A percentile compares a stretch with the other conserved stretches of the same genome.
phyloP scores from a whole-genome alignment of 2,797 vertebrate species.

The Saxicola maurus region DNA sequence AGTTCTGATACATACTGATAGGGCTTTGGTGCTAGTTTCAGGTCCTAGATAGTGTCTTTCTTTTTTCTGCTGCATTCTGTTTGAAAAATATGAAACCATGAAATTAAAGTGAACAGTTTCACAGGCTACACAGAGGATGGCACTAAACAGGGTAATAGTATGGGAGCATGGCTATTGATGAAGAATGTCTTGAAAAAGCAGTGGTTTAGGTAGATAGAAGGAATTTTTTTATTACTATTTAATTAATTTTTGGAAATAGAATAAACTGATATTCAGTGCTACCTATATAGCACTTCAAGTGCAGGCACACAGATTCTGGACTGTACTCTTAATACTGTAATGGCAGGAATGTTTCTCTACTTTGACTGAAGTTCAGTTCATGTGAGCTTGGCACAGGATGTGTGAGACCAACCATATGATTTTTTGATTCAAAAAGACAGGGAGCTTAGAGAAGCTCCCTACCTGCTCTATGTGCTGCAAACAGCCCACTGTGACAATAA shows the following conservation, averaged over 20 bases:
- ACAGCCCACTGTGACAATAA: rapidly evolving
- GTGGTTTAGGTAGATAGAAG: neutral
- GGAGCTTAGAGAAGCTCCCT: neutral
- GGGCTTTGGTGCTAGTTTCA: neutral
- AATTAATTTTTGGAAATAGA: neutral
- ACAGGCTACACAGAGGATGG: neutral
- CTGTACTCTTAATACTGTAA: neutral
- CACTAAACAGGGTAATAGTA: neutral
- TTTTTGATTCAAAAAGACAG: neutral
- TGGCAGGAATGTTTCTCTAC: neutral
- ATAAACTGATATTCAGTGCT: neutral
- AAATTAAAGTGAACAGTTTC: neutral
- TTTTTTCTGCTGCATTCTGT: neutral
- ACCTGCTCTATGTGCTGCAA: neutral
- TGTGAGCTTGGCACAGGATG: neutral
- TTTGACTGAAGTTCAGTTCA: neutral
- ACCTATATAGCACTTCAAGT: neutral
- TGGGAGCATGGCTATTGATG: neutral
- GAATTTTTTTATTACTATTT: neutral
- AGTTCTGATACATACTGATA: neutral
- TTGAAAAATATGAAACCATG: neutral
- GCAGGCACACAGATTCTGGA: neutral
- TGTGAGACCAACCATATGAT: neutral
- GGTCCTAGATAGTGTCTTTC: neutral
- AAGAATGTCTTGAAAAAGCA: neutral